Evolutionary conservation across 1,140 invertebrate species (phyloP).

Genomic region (Lepidurus arcticus): DNA sequence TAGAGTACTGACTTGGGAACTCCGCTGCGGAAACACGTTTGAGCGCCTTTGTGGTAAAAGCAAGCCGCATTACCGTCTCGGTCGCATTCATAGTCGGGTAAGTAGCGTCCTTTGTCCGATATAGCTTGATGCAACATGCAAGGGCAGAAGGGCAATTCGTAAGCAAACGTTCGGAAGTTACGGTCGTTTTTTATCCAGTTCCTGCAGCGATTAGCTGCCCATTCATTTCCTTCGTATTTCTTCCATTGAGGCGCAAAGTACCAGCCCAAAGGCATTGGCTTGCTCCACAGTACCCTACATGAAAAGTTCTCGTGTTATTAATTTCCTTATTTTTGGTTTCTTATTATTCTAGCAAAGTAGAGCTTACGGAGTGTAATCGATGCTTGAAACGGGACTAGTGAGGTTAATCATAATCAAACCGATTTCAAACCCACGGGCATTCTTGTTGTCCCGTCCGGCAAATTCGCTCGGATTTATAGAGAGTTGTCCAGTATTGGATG

Average conservation of each 20-base stretch:
- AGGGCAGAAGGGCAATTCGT: constrained; percentile 78
- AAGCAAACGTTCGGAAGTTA: constrained; percentile 78
- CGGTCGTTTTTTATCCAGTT: constrained; percentile 82
- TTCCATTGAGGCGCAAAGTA: constrained; percentile 87
- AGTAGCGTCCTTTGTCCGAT: constrained; percentile 82
- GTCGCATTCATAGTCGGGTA: constrained; percentile 87
- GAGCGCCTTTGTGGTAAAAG: constrained; percentile 75
- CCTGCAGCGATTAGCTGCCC: constrained; percentile 74
- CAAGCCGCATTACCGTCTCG: constrained; percentile 84
- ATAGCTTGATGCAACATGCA: constrained; percentile 86
- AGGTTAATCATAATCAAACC: constrained; percentile 87
- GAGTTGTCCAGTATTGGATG: constrained; percentile 60
- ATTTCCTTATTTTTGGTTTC: constrained; percentile 24
- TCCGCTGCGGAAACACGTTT: constrained; percentile 87
- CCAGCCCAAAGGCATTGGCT: constrained; percentile 84
- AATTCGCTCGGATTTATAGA: constrained; percentile 63
- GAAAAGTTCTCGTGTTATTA: constrained; percentile 3
- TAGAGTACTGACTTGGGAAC: constrained; percentile 68
- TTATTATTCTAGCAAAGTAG: constrained; percentile 2
- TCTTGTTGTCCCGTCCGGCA: constrained; percentile 59
- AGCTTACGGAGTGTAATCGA: constrained; percentile 69
- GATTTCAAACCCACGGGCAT: constrained; percentile 64
- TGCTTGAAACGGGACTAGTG: constrained; percentile 63
- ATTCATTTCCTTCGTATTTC: constrained; percentile 61
- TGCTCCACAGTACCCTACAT: constrained; percentile 73